Conservation (phyloP, 2,888 invertebrate genomes). For the Lepidonotus clava region DNA sequence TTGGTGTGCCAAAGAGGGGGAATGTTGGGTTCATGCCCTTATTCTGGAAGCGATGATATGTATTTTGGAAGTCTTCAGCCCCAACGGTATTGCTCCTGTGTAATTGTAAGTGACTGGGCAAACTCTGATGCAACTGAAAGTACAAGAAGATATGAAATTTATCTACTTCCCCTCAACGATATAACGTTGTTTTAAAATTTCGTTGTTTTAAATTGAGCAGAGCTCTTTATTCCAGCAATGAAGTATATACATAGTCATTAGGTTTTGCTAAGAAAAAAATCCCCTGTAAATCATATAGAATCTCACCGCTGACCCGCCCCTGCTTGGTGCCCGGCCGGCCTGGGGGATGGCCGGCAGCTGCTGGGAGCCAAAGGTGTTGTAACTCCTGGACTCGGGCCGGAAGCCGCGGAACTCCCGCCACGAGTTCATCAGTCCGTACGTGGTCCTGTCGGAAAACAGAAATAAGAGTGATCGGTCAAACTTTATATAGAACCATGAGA, state of each 20-base stretch:
- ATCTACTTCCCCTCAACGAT: no score
- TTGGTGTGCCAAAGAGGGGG: conserved; percentile 54
- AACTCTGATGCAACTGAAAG: background rate
- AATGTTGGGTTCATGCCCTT: conserved; percentile 51
- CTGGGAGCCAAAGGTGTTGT: background rate
- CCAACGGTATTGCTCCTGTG: background rate
- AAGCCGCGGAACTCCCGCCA: conserved; percentile 11
- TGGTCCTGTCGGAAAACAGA: conserved; percentile 37
- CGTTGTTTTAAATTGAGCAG: no score
- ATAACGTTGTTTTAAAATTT: no score
- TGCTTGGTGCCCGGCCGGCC: background rate
- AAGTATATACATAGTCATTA: no score
- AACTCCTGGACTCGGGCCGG: conserved; percentile 23
- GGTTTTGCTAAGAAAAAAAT: no score
- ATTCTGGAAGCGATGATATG: conserved; percentile 40
- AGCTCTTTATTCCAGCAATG: no score
- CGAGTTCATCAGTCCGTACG: conserved; percentile 54
- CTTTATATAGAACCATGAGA: no score
- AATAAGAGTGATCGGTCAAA: background rate
- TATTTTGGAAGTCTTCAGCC: conserved; percentile 15
- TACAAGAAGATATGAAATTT: no score
- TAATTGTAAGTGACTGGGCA: background rate
- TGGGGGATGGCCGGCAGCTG: background rate
- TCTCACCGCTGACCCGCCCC: no score
- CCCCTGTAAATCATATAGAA: no score